phyloP scores from a whole-genome alignment of 2,113 vertebrate genomes.

The Myodes glareolus region DNA sequence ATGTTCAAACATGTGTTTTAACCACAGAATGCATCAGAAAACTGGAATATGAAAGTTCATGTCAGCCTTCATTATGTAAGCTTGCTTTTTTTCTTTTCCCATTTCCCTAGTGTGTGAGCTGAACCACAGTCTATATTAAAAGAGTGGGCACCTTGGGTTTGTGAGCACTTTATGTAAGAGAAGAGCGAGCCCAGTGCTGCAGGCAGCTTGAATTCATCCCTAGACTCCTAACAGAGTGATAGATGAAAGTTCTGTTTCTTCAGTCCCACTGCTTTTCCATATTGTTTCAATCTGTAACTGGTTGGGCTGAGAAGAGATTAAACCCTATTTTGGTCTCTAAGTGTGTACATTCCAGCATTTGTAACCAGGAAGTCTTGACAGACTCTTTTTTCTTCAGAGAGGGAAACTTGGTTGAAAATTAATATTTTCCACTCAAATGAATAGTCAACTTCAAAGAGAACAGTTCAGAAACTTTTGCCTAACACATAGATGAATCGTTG shows the following conservation, averaged over 20 bases:
- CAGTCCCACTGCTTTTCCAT: fast-evolving
- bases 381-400: background rate
- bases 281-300: too few relatives aligned
- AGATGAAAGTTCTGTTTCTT: background rate
- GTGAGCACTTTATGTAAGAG: background rate
- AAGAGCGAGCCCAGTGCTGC: background rate
- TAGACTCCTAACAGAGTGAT: background rate
- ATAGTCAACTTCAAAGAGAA: background rate
- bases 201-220: background rate
- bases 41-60: background rate
- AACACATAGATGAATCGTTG: background rate
- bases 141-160: background rate
- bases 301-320: background rate
- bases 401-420: background rate
- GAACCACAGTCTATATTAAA: background rate
- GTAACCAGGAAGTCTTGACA: background rate
- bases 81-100: background rate
- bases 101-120: background rate
- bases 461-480: background rate
- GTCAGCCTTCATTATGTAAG: background rate
- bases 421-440: background rate
- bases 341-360: background rate
- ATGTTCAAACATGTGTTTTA: background rate
- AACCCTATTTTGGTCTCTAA: background rate
- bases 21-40: background rate